A percentile compares a stretch with the other conserved stretches of the same genome.
Evolutionary conservation across 2,888 invertebrate species (phyloP).

Genomic region (Trachelus tabidus): DNA sequence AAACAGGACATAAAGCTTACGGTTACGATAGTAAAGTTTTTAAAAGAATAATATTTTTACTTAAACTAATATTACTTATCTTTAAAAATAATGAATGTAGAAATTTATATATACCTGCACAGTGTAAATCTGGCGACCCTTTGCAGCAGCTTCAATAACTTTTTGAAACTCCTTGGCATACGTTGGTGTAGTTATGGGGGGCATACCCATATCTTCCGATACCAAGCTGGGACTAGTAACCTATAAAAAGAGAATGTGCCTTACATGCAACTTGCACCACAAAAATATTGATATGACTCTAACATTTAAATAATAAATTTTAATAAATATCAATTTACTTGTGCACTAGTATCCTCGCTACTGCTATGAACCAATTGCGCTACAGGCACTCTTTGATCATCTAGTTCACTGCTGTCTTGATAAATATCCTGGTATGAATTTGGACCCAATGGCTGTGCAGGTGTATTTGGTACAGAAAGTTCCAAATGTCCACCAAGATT

Average conservation of each 20-base stretch:
- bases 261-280: background rate
- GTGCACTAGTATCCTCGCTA: slow-evolving; percentile 61
- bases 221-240: slow-evolving; percentile 64
- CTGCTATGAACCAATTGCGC: slow-evolving; percentile 72
- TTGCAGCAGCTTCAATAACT: slow-evolving; percentile 70
- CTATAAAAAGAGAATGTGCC: slow-evolving; percentile 41
- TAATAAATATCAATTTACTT: slow-evolving; percentile 38
- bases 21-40: background rate
- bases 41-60: background rate
- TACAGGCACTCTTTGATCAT: slow-evolving; percentile 83
- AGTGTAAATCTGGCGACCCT: slow-evolving; percentile 71
- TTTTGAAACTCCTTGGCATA: slow-evolving; percentile 70
- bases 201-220: slow-evolving; percentile 65
- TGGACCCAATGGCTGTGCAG: slow-evolving; percentile 54
- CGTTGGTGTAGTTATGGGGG: slow-evolving; percentile 69
- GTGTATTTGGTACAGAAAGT: slow-evolving; percentile 58
- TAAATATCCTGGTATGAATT: slow-evolving; percentile 59
- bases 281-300: background rate
- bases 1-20: background rate
- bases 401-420: slow-evolving; percentile 69
- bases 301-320: background rate
- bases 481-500: slow-evolving; percentile 76
- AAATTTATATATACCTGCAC: slow-evolving; percentile 64
- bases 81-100: slow-evolving; percentile 2
- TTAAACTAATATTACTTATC: background rate